These are phyloP conservation scores for Zosterops japonicus DNA, from an alignment of 2,113 vertebrate species.

Conservation along the genomic window DNA sequence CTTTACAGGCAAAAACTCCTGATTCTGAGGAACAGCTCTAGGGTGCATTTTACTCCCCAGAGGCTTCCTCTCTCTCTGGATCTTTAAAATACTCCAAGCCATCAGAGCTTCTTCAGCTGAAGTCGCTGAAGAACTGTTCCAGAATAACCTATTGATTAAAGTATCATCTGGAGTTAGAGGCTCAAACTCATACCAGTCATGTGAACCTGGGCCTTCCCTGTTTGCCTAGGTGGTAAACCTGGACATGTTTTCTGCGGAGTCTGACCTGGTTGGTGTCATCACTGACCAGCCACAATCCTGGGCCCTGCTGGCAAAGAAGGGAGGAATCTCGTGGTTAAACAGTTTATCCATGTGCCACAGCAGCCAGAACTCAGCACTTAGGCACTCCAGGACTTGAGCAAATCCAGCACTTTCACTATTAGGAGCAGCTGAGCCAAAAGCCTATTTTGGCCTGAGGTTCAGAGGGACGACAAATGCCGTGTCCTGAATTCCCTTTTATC, in stretches of 20 bases:
- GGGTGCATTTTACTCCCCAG: not conserved
- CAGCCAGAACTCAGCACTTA: not conserved
- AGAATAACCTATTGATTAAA: not conserved
- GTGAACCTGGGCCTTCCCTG: not conserved
- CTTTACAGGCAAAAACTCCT: not conserved
- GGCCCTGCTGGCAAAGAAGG: not conserved
- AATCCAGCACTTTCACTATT: not conserved
- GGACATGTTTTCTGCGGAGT: not conserved
- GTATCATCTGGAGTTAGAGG: not conserved
- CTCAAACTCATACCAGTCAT: not conserved
- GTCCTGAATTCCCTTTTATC: not conserved
- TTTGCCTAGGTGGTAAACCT: not conserved
- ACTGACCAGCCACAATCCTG: not conserved
- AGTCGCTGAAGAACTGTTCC: not conserved
- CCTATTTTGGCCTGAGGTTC: not conserved
- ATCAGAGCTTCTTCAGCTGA: not conserved
- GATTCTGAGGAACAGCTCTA: not conserved
- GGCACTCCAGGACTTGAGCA: not conserved
- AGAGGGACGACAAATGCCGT: not conserved
- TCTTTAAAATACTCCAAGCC: not conserved
- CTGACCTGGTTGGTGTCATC: not conserved
- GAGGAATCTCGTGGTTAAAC: not conserved
- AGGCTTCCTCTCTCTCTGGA: not conserved
- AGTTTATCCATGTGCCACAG: not conserved
- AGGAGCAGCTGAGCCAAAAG: not conserved